A percentile compares a stretch with the other conserved stretches of the same genome.
These are phyloP conservation scores for Andrena camellia DNA, from an alignment of 2,888 invertebrate genomes.

Conservation along the genomic window DNA sequence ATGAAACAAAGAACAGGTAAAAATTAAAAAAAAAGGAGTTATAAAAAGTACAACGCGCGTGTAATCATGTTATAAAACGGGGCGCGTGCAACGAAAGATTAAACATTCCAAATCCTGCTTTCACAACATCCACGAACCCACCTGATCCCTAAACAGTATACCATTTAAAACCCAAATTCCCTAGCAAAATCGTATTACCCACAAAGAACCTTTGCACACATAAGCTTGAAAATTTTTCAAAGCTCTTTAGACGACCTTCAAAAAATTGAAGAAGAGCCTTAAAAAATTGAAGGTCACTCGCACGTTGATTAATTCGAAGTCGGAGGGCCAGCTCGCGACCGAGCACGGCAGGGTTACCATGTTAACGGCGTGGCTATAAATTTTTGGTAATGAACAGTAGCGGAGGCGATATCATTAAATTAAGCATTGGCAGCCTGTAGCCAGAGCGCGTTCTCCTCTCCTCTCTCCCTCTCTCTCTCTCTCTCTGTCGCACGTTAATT, in stretches of 20 bases:
- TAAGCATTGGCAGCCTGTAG: constrained; percentile 54
- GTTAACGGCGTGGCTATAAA: constrained; percentile 67
- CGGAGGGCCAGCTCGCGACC: constrained; percentile 15
- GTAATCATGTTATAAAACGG: too few species aligned
- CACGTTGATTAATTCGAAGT: constrained; percentile 41
- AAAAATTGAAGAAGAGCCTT: neutral
- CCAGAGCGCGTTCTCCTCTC: constrained; percentile 22
- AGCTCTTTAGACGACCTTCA: neutral
- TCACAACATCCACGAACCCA: too few species aligned
- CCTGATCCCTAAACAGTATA: too few species aligned
- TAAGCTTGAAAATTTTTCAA: neutral
- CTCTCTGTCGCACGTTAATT: constrained; percentile 64
- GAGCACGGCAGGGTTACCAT: constrained; percentile 48
- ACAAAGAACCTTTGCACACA: too few species aligned
- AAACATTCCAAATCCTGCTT: too few species aligned
- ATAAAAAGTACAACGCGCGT: too few species aligned
- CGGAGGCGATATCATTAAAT: constrained; percentile 66
- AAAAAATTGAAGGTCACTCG: too few species aligned
- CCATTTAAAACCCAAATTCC: too few species aligned
- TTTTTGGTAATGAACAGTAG: constrained; percentile 71
- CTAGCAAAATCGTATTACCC: too few species aligned
- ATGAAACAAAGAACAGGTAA: too few species aligned
- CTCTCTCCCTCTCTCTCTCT: constrained; percentile 1
- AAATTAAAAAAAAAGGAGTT: too few species aligned
- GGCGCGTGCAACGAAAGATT: too few species aligned